Evolutionary conservation across 2,113 vertebrate genomes (phyloP).

Genomic region (Crocuta crocuta): DNA sequence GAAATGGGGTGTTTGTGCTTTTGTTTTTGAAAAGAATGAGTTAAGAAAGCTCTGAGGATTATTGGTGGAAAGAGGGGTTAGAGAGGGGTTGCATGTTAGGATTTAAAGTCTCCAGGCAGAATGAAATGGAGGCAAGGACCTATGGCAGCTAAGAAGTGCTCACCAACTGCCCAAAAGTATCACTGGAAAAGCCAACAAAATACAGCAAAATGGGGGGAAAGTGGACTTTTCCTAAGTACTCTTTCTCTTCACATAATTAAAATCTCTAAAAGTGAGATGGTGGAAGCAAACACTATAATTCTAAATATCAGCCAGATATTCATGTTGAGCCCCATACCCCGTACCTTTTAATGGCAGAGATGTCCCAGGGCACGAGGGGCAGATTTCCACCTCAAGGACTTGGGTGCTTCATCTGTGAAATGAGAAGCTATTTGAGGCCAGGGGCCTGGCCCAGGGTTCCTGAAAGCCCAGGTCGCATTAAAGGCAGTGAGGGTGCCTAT

Average conservation of each 20-base stretch:
- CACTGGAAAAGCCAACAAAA: not conserved
- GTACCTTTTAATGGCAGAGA: too few species aligned
- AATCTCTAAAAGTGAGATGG: not conserved
- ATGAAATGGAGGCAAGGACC: not conserved
- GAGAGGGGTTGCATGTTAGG: not conserved
- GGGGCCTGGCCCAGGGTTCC: not conserved
- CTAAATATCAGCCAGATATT: not conserved
- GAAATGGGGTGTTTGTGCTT: not conserved
- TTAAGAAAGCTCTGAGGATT: not conserved
- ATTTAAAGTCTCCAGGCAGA: not conserved
- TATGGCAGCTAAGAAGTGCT: not conserved
- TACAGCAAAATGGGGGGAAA: not conserved
- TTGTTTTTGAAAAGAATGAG: not conserved
- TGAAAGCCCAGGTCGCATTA: not conserved
- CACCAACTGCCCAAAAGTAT: not conserved
- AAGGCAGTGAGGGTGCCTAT: not conserved
- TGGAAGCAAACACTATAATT: not conserved
- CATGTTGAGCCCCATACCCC: not conserved
- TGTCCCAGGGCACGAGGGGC: not conserved
- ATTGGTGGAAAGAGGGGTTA: not conserved
- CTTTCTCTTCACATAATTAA: not conserved
- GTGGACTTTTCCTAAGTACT: not conserved
- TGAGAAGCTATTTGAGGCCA: not conserved
- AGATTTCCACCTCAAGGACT: not conserved
- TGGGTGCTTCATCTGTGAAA: not conserved